A percentile compares a stretch with the other conserved stretches of the same genome.
These are phyloP conservation scores for Coelogynopora nodosa DNA, from an alignment of 2,888 invertebrate genomes.

Conservation along the genomic window DNA sequence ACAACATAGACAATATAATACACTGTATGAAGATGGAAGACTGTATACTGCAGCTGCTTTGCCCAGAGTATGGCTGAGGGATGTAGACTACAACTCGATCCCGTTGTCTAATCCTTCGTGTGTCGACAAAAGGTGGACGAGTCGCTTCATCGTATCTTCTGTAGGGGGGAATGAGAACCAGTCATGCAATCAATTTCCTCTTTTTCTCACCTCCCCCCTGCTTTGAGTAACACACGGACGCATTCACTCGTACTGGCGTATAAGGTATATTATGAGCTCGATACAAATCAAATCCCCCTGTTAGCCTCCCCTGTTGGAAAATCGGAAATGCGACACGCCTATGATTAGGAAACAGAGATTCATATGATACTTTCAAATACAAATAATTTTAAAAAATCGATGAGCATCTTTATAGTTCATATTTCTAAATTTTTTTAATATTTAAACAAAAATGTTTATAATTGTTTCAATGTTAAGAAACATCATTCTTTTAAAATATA, in stretches of 20 bases:
- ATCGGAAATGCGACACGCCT: slow-evolving; percentile 28
- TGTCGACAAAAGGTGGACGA: not conserved
- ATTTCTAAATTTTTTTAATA: no score
- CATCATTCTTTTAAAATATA: no score
- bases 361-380: no score
- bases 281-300: not conserved
- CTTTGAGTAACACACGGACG: not conserved
- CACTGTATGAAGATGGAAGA: no score
- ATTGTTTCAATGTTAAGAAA: no score
- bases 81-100: not conserved
- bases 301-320: not conserved
- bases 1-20: no score
- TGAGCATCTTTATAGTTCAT: no score
- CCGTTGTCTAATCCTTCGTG: not conserved
- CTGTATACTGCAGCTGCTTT: no score
- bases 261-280: not conserved
- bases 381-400: no score
- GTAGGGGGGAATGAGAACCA: not conserved
- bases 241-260: not conserved
- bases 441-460: no score
- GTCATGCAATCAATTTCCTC: slow-evolving; percentile 25
- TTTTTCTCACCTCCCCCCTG: not conserved
- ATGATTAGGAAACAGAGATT: not conserved
- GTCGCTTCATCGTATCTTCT: not conserved
- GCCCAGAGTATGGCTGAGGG: not conserved